Conservation (phyloP, 2,797 vertebrate genomes). For the Moxostoma hubbsi region DNA sequence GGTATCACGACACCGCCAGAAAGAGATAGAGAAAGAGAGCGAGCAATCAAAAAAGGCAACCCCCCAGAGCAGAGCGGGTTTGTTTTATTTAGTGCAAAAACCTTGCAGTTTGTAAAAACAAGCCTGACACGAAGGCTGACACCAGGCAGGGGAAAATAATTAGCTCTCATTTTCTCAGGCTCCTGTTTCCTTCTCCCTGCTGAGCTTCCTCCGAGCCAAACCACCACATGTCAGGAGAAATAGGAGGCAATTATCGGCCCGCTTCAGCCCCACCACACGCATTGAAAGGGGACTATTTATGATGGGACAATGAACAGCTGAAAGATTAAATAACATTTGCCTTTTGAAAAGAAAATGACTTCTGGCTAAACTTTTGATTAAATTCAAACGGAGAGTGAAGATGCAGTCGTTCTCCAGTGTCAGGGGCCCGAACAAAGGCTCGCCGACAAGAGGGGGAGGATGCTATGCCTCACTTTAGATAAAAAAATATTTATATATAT, state of each 20-base stretch:
- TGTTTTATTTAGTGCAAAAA: slow-evolving; percentile 99
- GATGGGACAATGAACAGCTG: slow-evolving; percentile 99
- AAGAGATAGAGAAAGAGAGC: slow-evolving; percentile 73
- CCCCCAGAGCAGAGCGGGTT: slow-evolving; percentile 91
- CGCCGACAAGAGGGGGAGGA: slow-evolving; percentile 86
- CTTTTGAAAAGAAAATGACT: slow-evolving; percentile 99
- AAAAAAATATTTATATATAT: slow-evolving; percentile 84
- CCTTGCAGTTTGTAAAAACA: slow-evolving; percentile 99
- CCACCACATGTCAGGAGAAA: slow-evolving; percentile 99
- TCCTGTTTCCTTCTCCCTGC: slow-evolving; percentile 99
- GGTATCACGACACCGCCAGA: slow-evolving; percentile 99
- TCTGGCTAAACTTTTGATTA: slow-evolving; percentile 99
- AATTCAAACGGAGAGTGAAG: slow-evolving; percentile 99
- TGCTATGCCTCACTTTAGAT: slow-evolving; percentile 92
- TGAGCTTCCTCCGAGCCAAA: slow-evolving; percentile 99
- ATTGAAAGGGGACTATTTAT: slow-evolving; percentile 99
- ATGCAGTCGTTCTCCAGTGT: slow-evolving; percentile 90
- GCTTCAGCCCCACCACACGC: slow-evolving; percentile 99
- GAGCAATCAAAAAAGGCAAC: slow-evolving; percentile 75
- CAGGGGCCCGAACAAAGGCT: slow-evolving; percentile 87
- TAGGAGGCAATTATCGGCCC: slow-evolving; percentile 99
- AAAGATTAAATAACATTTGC: slow-evolving; percentile 99
- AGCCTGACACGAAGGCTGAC: slow-evolving; percentile 99
- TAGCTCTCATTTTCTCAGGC: slow-evolving; percentile 99
- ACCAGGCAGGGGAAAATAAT: slow-evolving; percentile 99